Conservation (phyloP, 2,797 vertebrate species). For the Anas acuta region DNA sequence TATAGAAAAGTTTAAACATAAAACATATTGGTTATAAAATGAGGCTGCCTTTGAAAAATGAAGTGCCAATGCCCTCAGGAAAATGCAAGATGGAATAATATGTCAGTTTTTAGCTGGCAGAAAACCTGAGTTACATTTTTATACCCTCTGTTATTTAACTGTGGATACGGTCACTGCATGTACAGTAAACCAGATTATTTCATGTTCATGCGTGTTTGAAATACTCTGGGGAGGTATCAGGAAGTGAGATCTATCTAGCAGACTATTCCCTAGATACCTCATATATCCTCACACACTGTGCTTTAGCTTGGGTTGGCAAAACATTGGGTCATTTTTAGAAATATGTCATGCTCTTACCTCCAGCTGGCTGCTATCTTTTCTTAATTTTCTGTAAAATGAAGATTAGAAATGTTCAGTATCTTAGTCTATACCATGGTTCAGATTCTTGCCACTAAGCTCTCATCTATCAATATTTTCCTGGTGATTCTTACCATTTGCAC, state of each 20-base stretch:
- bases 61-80: neutral
- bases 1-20: neutral
- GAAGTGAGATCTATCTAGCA: neutral
- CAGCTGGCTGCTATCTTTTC: neutral
- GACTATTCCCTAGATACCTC: neutral
- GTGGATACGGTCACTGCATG: neutral
- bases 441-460: neutral
- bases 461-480: neutral
- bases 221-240: neutral
- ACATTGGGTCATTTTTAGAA: neutral
- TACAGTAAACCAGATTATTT: neutral
- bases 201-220: constrained; percentile 3
- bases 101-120: constrained; percentile 25
- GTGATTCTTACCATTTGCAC: neutral
- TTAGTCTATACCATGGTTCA: neutral
- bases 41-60: neutral
- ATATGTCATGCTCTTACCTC: neutral
- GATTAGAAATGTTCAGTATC: neutral
- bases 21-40: neutral
- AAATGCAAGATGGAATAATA: neutral
- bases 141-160: neutral
- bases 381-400: neutral
- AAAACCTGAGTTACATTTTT: neutral
- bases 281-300: neutral
- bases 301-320: neutral